Evolutionary conservation across 2,113 vertebrate species (phyloP).

Genomic region (Mesitornis unicolor): DNA sequence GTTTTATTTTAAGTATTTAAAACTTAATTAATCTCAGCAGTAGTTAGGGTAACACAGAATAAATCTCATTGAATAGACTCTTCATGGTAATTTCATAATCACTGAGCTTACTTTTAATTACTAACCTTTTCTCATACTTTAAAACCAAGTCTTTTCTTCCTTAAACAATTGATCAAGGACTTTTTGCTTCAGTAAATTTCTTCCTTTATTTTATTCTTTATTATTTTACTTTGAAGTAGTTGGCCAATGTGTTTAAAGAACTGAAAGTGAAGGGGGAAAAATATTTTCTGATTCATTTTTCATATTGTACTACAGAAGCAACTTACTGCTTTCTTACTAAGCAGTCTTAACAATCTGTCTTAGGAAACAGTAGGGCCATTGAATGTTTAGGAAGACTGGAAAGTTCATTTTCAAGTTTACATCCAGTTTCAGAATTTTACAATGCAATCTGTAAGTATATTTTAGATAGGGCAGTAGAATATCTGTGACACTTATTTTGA

Average conservation of each 20-base stretch:
- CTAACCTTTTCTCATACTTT: neutral
- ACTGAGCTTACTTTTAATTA: neutral
- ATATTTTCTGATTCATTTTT: neutral
- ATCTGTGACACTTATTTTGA: neutral
- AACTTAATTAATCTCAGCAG: neutral
- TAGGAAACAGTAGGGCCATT: neutral
- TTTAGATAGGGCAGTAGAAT: neutral
- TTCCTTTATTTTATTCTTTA: neutral
- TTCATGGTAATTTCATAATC: neutral
- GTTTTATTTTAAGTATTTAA: neutral
- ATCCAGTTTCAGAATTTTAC: neutral
- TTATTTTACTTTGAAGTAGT: neutral
- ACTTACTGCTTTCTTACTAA: neutral
- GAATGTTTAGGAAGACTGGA: neutral
- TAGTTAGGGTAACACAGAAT: neutral
- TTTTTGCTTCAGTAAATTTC: neutral
- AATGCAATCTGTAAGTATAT: neutral
- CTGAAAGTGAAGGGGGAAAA: neutral
- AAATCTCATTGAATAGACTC: neutral
- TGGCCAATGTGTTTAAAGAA: neutral
- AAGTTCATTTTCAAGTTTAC: neutral
- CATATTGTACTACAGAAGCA: neutral
- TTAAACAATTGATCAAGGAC: neutral
- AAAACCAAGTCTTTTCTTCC: neutral
- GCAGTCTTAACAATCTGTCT: neutral